Percentiles rank a stretch among this genome's conserved stretches.
These are phyloP conservation scores for Tryphoninae sp. DNA, from an alignment of 2,888 invertebrate genomes.

Conservation along the genomic window DNA sequence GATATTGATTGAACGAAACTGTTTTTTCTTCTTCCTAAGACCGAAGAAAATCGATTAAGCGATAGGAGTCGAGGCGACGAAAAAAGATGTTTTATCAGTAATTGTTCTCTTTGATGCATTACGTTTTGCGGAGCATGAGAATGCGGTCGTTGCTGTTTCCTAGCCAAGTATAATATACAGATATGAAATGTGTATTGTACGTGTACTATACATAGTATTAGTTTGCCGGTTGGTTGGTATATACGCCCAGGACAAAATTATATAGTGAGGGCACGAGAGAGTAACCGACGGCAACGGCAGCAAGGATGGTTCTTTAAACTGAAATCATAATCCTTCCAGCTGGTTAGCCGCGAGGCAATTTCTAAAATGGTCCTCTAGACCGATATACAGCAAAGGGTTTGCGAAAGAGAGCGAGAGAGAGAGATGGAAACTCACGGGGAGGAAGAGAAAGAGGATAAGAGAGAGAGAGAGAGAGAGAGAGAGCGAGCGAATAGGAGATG, in stretches of 20 bases:
- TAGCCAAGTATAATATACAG: constrained; percentile 17
- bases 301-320: constrained; percentile 58
- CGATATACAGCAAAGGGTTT: constrained; percentile 28
- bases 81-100: background rate
- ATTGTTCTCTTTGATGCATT: constrained; percentile 39
- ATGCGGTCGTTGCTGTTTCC: constrained; percentile 46
- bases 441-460: constrained; percentile 19
- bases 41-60: background rate
- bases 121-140: constrained; percentile 50
- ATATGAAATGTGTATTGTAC: constrained; percentile 7
- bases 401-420: constrained; percentile 29
- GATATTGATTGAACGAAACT: too few species aligned
- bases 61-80: constrained; percentile 16
- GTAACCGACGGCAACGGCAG: constrained; percentile 11
- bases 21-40: background rate
- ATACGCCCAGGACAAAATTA: constrained; percentile 53
- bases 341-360: constrained; percentile 67
- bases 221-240: constrained; percentile 42
- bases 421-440: background rate
- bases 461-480: constrained; percentile 18
- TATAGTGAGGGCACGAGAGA: constrained; percentile 35
- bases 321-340: constrained; percentile 60
- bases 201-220: constrained; percentile 41
- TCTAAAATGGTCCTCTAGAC: constrained; percentile 59
- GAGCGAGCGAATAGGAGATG: constrained; percentile 7